These are phyloP conservation scores for Arenicola marina DNA, from an alignment of 2,888 invertebrate species.

Conservation along the genomic window DNA sequence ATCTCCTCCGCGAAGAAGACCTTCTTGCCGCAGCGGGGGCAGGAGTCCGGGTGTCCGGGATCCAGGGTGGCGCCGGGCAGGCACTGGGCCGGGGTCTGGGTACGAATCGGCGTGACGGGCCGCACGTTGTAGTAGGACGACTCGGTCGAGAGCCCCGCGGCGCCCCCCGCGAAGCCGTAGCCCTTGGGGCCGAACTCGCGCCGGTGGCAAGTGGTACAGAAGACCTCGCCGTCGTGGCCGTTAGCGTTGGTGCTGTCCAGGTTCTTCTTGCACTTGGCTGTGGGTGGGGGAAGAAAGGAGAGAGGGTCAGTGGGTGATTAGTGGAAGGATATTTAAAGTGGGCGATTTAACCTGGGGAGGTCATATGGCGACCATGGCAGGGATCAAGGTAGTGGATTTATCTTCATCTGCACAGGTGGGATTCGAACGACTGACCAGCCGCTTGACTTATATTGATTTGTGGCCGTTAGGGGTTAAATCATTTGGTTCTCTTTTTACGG, in stretches of 20 bases:
- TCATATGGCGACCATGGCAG: too few species aligned
- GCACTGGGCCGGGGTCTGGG: neutral
- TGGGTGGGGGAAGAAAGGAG: too few species aligned
- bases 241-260: conserved; percentile 69
- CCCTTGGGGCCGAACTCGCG: conserved; percentile 85
- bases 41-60: conserved; percentile 65
- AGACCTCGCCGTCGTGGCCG: conserved; percentile 86
- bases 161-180: conserved; percentile 62
- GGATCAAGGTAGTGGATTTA: too few species aligned
- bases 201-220: conserved; percentile 87
- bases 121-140: conserved; percentile 5
- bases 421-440: too few species aligned
- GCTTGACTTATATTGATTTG: too few species aligned
- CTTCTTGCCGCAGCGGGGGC: conserved; percentile 78
- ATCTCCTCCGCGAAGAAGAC: conserved; percentile 66
- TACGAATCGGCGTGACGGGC: neutral
- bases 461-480: too few species aligned
- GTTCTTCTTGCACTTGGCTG: conserved; percentile 53
- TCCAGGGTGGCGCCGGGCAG: conserved; percentile 1
- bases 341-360: too few species aligned
- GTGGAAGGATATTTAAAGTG: too few species aligned
- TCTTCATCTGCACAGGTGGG: too few species aligned
- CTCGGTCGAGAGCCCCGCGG: conserved; percentile 12
- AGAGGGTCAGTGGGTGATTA: too few species aligned
- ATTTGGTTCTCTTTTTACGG: too few species aligned